Evolutionary conservation across 23 tunicate species (phyloP).

Genomic region (Styela plicata): DNA sequence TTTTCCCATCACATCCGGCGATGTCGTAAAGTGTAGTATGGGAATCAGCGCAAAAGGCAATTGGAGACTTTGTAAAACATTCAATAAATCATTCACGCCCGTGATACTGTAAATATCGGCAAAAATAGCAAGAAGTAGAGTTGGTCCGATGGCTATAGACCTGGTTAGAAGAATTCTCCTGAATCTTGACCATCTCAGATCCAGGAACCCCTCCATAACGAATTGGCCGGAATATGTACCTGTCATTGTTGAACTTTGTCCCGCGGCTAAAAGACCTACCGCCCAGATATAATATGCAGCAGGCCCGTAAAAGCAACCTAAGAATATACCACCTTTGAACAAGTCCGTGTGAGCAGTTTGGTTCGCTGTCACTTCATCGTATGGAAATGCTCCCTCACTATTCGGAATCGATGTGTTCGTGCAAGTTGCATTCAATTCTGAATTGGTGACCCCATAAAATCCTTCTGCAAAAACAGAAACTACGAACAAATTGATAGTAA

Average conservation of each 20-base stretch:
- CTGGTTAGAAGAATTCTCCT: slow-evolving; percentile 68
- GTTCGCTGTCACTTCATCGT: background rate
- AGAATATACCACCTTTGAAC: slow-evolving; percentile 52
- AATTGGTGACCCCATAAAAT: slow-evolving; percentile 47
- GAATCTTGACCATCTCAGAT: slow-evolving; percentile 76
- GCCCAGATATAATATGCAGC: slow-evolving; percentile 95
- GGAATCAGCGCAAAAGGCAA: slow-evolving; percentile 93
- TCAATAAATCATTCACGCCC: slow-evolving; percentile 67
- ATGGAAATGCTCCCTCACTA: slow-evolving; percentile 1
- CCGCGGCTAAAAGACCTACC: slow-evolving; percentile 90
- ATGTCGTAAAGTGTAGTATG: slow-evolving; percentile 66
- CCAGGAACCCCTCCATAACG: slow-evolving; percentile 95
- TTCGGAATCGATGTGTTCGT: slow-evolving; percentile 9
- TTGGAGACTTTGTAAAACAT: slow-evolving; percentile 78
- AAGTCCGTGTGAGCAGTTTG: background rate
- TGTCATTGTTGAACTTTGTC: slow-evolving; percentile 95
- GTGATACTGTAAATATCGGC: slow-evolving; percentile 64
- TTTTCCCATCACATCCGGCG: slow-evolving; percentile 65
- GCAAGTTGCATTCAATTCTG: slow-evolving; percentile 24
- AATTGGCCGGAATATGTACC: slow-evolving; percentile 94
- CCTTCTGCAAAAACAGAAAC: slow-evolving; percentile 96
- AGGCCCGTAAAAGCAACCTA: slow-evolving; percentile 84
- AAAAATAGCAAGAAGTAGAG: slow-evolving; percentile 69
- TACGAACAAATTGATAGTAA: slow-evolving; percentile 84
- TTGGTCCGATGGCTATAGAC: slow-evolving; percentile 88